Evolutionary conservation across 1,140 invertebrate genomes (phyloP), one percentile per base, ranked within the genome.

Genomic region (Conus ventricosus): DNA sequence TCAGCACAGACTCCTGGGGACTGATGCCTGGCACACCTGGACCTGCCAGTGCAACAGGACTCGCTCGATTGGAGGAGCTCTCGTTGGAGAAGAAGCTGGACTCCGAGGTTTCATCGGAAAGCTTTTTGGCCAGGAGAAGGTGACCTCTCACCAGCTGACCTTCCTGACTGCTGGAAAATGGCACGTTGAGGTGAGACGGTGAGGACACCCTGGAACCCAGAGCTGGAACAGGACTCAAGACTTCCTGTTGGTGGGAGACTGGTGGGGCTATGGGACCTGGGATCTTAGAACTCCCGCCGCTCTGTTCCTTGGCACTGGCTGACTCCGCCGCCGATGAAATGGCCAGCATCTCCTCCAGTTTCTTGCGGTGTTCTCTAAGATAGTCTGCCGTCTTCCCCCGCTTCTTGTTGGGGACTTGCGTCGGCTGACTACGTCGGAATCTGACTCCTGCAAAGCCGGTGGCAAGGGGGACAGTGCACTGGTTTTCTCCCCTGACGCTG

Each of bases 41-140:
- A 20, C 39, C 55, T 27, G 71, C 71, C 75, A 85, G 84, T 23
- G 8, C 53, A 8, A 81, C 55, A 23, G 84, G 63, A 20, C 57
- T 85, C 20, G 67, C 71, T 17, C 85, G 84, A 20, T 78, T 80
- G 8, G 88, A 75, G 20, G 90, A 88, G 15, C 60, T 63, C 39
- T 88, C 76, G 10, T 87, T 60, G 23, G 84, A 81, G 63, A 91
- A 91, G 76, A 92, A 89, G 85, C 91, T 93, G 5, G 90, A 88
- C 27, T 93, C 92, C 67, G 81, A 90, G 2, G 93, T 93, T 57
- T 96, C 95, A 91, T 96, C 95, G 8, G 95, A 95, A 0, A 95
- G 90, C 84, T 95, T 94, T 87, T 95, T 95, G 13, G 95, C 95
- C 27, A 96, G 89, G 54, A 94, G 88, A 0, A 96, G 90, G 89